phyloP scores from a whole-genome alignment of 2,113 vertebrate species.

The Probosciger aterrimus region DNA sequence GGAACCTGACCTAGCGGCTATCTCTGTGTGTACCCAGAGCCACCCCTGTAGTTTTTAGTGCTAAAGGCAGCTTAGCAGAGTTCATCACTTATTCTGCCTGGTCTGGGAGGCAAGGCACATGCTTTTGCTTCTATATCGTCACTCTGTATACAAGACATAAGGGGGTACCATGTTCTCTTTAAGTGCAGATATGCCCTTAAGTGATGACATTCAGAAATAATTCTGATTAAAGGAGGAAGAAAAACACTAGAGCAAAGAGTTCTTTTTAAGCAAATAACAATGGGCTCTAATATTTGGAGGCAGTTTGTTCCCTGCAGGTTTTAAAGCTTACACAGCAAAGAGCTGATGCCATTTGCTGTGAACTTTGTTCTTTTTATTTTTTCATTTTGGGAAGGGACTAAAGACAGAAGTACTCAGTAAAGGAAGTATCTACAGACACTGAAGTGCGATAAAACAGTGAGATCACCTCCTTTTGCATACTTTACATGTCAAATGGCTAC shows the following conservation, averaged over 20 bases:
- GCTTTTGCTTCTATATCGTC: background rate
- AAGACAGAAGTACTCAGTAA: background rate
- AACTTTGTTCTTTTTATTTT: background rate
- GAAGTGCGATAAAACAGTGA: background rate
- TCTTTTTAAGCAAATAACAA: constrained; percentile 7
- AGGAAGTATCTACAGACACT: background rate
- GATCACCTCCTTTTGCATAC: background rate
- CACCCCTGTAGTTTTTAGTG: background rate
- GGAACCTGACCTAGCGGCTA: background rate
- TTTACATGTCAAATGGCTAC: background rate
- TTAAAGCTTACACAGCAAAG: constrained; percentile 17
- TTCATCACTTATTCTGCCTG: background rate
- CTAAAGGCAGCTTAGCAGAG: background rate
- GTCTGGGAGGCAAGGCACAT: rapidly evolving
- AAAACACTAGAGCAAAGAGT: background rate
- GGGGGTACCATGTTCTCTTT: background rate
- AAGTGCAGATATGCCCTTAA: background rate
- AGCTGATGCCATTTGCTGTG: background rate
- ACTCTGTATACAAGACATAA: background rate
- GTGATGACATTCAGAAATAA: background rate
- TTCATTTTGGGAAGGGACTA: background rate
- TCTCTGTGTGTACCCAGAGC: background rate
- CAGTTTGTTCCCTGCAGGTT: background rate
- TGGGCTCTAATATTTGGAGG: background rate
- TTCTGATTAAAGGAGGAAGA: background rate